A percentile compares a stretch with the other conserved stretches of the same genome.
Evolutionary conservation across 1,140 invertebrate species (phyloP).

Genomic region (Hyphantria cunea): DNA sequence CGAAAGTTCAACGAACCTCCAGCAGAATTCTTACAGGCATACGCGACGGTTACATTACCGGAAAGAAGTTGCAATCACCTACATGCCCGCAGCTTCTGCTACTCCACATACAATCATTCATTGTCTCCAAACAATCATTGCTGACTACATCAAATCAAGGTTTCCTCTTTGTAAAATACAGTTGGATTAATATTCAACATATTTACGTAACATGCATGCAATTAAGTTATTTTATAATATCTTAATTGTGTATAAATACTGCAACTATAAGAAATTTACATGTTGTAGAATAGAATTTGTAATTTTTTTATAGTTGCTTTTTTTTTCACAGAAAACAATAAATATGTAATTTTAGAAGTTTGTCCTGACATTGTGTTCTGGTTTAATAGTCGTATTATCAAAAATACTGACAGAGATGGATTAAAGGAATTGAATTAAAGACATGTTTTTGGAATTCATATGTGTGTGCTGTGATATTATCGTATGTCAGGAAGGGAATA

Average conservation of each 20-base stretch:
- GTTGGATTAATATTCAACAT: not conserved
- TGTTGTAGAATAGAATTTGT: too few relatives aligned
- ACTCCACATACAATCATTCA: constrained; percentile 14
- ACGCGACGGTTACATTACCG: constrained; percentile 78
- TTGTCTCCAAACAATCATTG: not conserved
- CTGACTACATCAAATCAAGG: too few relatives aligned
- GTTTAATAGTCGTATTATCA: too few relatives aligned
- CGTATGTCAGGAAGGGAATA: too few relatives aligned
- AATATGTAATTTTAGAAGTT: too few relatives aligned
- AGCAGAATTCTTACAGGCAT: constrained; percentile 77
- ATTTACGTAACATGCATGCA: constrained; percentile 9
- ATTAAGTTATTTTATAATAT: constrained; percentile 24
- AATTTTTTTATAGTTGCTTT: too few relatives aligned
- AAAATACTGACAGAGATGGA: too few relatives aligned
- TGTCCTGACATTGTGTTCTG: too few relatives aligned
- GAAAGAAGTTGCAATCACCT: constrained; percentile 73
- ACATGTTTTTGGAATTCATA: too few relatives aligned
- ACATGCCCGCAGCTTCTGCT: constrained; percentile 45
- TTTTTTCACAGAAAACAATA: not conserved
- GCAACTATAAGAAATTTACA: not conserved
- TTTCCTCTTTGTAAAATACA: constrained; percentile 4
- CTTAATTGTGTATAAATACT: not conserved
- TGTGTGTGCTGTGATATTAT: too few relatives aligned
- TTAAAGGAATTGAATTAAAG: too few relatives aligned
- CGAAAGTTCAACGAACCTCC: constrained; percentile 77